phyloP scores from a whole-genome alignment of 2,797 vertebrate genomes.

The Graptemys geographica region DNA sequence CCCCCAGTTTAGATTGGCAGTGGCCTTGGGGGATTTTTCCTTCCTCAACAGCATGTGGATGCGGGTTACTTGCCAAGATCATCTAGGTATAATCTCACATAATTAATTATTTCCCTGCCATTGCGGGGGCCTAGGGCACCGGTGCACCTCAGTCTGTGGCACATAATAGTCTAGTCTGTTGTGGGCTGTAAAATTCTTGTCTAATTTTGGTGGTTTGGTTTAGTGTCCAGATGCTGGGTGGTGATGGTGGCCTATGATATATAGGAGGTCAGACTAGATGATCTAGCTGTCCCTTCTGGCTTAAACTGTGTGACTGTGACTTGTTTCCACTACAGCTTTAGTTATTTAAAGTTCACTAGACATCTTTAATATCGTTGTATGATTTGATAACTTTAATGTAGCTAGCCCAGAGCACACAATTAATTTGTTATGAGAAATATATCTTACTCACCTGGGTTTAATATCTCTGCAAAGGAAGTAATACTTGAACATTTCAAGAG shows the following conservation, averaged over 20 bases:
- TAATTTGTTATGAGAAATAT: background rate
- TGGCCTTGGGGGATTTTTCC: background rate
- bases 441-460: background rate
- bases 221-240: background rate
- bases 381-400: background rate
- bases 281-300: background rate
- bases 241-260: background rate
- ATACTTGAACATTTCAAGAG: background rate
- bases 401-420: background rate
- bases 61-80: background rate
- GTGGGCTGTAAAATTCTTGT: background rate
- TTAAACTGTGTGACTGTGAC: background rate
- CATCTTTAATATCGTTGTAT: background rate
- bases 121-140: background rate
- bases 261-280: background rate
- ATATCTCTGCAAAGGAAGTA: background rate
- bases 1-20: background rate
- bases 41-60: background rate
- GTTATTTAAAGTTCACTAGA: background rate
- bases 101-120: background rate
- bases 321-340: background rate
- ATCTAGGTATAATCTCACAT: background rate
- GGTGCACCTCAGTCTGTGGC: background rate
- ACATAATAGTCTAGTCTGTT: background rate
- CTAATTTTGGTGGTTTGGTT: background rate